Base-by-base conservation (phyloP, 2,888 invertebrate species). In the Hydrotaea cyrtoneurina region DNA sequence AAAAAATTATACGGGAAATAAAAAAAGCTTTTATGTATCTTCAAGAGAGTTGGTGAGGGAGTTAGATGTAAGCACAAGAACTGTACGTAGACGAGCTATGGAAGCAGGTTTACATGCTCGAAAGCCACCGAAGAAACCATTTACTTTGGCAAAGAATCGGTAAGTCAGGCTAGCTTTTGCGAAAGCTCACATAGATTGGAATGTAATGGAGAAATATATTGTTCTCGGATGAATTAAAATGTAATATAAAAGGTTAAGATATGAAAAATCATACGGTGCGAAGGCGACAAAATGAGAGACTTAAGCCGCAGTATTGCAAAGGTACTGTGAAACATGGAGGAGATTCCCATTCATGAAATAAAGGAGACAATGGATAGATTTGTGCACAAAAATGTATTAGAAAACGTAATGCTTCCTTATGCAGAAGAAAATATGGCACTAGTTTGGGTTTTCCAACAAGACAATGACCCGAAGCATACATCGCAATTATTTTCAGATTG, bases 171-270 rank as follows among this genome's bases (percentile, higher is more conserved):
- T 36, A 55, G 73, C 23, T 73, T 73, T 55, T 57, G 36, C 4
- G 13, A 73, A 57, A 19, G 17, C 36, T 19, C 72, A 71, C 46
- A 50, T 71, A 0, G 50, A 10, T 71, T 53, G 71, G 0, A 57
- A 36, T 73, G 55, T 19, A 15, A 7, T 73, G 39, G 55, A 73
- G 23, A 46, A 50, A 71, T 26, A 53, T 71, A 15, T 71, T 71
- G 53, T 23, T 73, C 5, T 57, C 55, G 13, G 39, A 73, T 57
- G 36, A 57, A 39, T 57, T 13, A 2, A 57, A 55, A 57, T 73
- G 39, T 11, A 73, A 39, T 21, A 36, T 73, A 36, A 57, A 55
- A 36, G 72, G 23, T 11, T 57, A 21, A 53, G 53, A 53, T 17
- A 53, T 53, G 3, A 53, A 53, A n/a, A n/a, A n/a, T 53, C n/a